phyloP scores from a whole-genome alignment of 2,113 vertebrate genomes.

The Chaenocephalus aceratus region DNA sequence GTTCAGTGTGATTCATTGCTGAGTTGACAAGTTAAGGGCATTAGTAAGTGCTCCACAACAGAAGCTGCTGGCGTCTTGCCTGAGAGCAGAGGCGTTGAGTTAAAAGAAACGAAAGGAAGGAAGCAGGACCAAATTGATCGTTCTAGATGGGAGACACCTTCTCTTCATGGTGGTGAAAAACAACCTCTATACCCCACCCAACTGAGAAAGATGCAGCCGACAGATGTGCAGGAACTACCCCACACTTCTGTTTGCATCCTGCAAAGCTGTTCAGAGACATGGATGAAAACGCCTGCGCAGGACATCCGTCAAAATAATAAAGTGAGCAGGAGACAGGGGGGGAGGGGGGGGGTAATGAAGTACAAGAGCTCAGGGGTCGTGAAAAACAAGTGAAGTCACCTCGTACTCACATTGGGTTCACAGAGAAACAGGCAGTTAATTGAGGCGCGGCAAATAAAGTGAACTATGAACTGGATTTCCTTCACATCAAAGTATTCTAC shows the following conservation, averaged over 20 bases:
- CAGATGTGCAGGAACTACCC: conserved; percentile 86
- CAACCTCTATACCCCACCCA: conserved; percentile 66
- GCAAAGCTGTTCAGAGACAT: conserved; percentile 69
- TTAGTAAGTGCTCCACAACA: conserved; percentile 41
- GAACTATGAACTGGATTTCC: conserved; percentile 64
- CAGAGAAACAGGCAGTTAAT: conserved; percentile 21
- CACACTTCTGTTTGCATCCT: conserved; percentile 67
- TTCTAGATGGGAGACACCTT: conserved; percentile 77
- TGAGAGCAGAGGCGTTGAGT: conserved; percentile 67
- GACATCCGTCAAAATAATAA: conserved; percentile 86
- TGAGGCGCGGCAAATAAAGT: conserved; percentile 12
- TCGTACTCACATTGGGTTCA: conserved; percentile 57
- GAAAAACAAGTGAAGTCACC: conserved; percentile 77
- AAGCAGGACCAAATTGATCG: conserved; percentile 67
- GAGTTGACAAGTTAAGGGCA: conserved; percentile 31
- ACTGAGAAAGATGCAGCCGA: conserved; percentile 78
- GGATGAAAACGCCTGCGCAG: conserved; percentile 80
- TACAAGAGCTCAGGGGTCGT: conserved; percentile 53
- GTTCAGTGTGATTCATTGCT: conserved; percentile 21
- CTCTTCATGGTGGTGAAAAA: conserved; percentile 77
- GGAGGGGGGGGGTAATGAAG: conserved; percentile 43
- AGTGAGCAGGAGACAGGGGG: conserved; percentile 67
- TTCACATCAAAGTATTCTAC: conserved; percentile 59
- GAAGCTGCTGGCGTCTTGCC: conserved; percentile 75
- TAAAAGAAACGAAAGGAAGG: conserved; percentile 76